These are phyloP conservation scores for Phylloscopus collybita DNA, from an alignment of 2,797 vertebrate species.

Conservation along the genomic window DNA sequence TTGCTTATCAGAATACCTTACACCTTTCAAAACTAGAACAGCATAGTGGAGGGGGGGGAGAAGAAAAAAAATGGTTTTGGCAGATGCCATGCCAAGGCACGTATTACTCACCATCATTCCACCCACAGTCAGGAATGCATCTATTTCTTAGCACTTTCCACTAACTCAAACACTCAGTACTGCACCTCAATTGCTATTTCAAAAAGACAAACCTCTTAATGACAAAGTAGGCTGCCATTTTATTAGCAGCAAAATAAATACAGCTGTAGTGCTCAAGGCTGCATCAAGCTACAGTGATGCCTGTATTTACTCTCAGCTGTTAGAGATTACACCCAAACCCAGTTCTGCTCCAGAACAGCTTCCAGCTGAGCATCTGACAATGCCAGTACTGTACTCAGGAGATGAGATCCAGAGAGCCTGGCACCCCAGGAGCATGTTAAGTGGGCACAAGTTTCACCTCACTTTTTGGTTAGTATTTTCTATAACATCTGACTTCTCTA, in stretches of 20 bases:
- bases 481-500: neutral
- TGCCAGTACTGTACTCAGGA: neutral
- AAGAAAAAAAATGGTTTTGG: neutral
- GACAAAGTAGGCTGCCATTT: constrained; percentile 9
- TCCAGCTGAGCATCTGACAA: neutral
- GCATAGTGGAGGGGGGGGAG: accelerated
- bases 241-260: constrained; percentile 19
- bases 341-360: neutral
- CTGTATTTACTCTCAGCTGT: neutral
- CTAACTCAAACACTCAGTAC: constrained; percentile 33
- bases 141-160: constrained; percentile 63
- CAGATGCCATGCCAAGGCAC: constrained; percentile 43
- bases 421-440: neutral
- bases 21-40: constrained; percentile 49
- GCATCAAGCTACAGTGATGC: neutral
- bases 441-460: neutral
- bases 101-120: constrained; percentile 34
- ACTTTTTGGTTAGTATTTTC: neutral
- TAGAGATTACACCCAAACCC: neutral
- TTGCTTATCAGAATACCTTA: constrained; percentile 19
- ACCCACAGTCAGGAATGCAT: neutral
- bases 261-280: neutral
- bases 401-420: neutral
- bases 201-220: constrained; percentile 54
- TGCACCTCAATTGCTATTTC: constrained; percentile 46